Evolutionary conservation across 1,140 invertebrate genomes (phyloP).

Genomic region (Calliopsis andreniformis): DNA sequence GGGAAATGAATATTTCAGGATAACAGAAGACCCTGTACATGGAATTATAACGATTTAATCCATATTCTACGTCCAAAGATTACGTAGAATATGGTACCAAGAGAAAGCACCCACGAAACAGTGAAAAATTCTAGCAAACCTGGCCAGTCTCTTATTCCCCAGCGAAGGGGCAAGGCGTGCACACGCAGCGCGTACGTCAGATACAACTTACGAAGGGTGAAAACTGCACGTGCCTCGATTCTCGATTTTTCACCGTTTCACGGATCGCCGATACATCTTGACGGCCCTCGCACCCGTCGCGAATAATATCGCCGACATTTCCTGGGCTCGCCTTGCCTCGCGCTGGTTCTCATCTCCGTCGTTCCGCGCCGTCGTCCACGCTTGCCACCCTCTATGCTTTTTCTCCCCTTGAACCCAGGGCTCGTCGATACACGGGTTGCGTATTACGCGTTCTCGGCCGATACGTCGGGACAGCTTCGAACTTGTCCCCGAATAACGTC

Average conservation of each 20-base stretch:
- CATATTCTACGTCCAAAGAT: too few relatives aligned
- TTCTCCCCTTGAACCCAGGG: not conserved
- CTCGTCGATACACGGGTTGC: slow-evolving; percentile 24
- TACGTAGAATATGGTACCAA: too few relatives aligned
- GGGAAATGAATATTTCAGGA: slow-evolving; percentile 6
- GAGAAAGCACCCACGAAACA: too few relatives aligned
- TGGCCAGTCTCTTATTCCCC: not conserved
- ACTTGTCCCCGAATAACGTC: slow-evolving; percentile 39
- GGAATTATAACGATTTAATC: too few relatives aligned
- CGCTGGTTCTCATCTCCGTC: slow-evolving; percentile 22
- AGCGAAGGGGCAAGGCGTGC: not conserved
- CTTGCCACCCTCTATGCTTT: not conserved
- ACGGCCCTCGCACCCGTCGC: slow-evolving; percentile 15
- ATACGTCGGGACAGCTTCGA: slow-evolving; percentile 53
- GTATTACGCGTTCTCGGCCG: slow-evolving; percentile 14
- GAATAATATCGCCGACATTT: slow-evolving; percentile 59
- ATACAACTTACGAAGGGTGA: slow-evolving; percentile 10
- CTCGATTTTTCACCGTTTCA: slow-evolving; percentile 51
- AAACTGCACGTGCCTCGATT: slow-evolving; percentile 43
- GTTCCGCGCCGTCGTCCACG: not conserved
- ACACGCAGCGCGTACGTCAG: slow-evolving; percentile 12
- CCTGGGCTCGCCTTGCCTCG: slow-evolving; percentile 5
- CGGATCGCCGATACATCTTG: slow-evolving; percentile 43
- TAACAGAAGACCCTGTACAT: too few relatives aligned
- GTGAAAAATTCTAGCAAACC: too few relatives aligned